Base-by-base conservation (phyloP, 1,140 invertebrate species). In the Panonychus citri region DNA sequence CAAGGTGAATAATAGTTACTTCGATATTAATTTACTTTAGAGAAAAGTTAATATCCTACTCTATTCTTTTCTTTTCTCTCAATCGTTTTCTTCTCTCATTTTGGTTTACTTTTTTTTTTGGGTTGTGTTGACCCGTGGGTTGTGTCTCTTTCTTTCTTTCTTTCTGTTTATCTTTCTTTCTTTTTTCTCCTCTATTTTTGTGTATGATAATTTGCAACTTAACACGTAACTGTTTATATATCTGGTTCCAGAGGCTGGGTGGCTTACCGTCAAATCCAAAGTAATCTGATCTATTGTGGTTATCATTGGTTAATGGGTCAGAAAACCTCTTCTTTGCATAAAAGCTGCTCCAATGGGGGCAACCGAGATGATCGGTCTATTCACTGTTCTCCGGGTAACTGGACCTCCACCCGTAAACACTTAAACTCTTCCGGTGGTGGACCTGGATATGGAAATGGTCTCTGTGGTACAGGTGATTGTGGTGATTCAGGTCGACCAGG, bases 401-500 rank as follows among this genome's bases (percentile, higher is more conserved):
- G 27, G 13, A 26, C 49, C 8, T 26, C 49, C 12, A 17, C 26
- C 27, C 27, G 25, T 5, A 27, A 26, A 27, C 42, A 43, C 17
- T 69, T 71, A 59, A 71, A 71, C 62, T 68, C 13, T 3, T 40
- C 70, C 49, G 63, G 53, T 53, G 65, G 30, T 5, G 30, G 30
- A 5, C 30, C 30, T 7, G 30, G 30, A 7, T 34, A 34, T 12
- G 30, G 52, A 59, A 62, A 37, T 49, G 66, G 58, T 64, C 68
- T 8, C 3, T 52, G 24, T 28, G 54, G 40, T 13, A 42, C 24
- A 12, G 13, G 12, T 19, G 19, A 30, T 19, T 48, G 40, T 15
- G 26, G 24, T 53, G 34, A 42, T 50, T 34, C 24, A 28, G 48
- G 39, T 21, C n/a, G 59, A 28, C 90, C 91, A 42, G 81, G 84